A percentile compares a stretch with the other conserved stretches of the same genome.
phyloP scores from a whole-genome alignment of 2,888 invertebrate species.

The Zhengitettix transpicula region DNA sequence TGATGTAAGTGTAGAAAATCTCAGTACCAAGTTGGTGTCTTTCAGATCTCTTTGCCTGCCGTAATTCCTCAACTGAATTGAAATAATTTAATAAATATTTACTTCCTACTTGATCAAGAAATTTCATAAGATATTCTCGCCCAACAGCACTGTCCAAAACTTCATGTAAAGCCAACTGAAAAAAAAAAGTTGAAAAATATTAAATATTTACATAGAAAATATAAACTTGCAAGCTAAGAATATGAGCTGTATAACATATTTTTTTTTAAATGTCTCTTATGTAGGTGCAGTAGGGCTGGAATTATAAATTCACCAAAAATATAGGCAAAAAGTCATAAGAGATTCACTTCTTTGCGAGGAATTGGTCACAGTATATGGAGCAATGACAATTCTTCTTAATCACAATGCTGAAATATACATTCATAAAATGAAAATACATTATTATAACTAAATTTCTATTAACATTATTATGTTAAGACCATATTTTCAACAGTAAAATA shows the following conservation, averaged over 20 bases:
- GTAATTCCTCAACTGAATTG: conserved; percentile 70
- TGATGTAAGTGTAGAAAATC: conserved; percentile 76
- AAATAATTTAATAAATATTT: conserved; percentile 76
- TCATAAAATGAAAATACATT: too few species aligned
- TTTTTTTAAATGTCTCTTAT: neutral
- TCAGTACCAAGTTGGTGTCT: conserved; percentile 83
- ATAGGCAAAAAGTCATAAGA: too few species aligned
- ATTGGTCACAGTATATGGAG: too few species aligned
- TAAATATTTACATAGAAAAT: neutral
- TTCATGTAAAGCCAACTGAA: conserved; percentile 49
- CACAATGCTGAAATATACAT: too few species aligned
- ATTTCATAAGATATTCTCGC: conserved; percentile 61
- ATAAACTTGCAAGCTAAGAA: neutral
- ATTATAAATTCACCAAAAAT: too few species aligned
- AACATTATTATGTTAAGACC: too few species aligned
- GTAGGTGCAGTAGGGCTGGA: neutral
- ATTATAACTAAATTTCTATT: too few species aligned
- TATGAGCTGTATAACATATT: neutral
- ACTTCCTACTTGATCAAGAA: conserved; percentile 65
- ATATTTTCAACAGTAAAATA: too few species aligned
- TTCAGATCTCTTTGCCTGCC: conserved; percentile 52
- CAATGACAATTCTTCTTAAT: too few species aligned
- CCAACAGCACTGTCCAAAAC: conserved; percentile 65
- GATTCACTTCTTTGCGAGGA: too few species aligned
- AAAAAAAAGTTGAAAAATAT: conserved; percentile 16